Percentiles rank a stretch among this genome's conserved stretches.
Evolutionary conservation across 2,797 vertebrate species (phyloP).

Genomic region (Salmo trutta): DNA sequence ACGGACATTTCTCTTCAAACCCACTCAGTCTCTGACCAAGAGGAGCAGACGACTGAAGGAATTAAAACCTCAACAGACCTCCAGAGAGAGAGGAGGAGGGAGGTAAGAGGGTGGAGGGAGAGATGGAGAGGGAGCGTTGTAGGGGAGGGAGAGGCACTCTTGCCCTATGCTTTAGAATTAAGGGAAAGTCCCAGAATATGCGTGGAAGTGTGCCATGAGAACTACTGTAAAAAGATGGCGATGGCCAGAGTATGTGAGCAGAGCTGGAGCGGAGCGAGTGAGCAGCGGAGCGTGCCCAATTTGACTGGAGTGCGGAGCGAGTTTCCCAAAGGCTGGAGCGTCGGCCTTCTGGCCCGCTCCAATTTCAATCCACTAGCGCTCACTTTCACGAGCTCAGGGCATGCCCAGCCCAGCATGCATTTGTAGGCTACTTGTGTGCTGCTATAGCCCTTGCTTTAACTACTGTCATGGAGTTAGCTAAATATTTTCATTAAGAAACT

Average conservation of each 20-base stretch:
- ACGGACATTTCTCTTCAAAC: conserved; percentile 27
- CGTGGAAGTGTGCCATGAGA: conserved; percentile 60
- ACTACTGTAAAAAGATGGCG: conserved; percentile 35
- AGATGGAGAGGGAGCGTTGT: conserved; percentile 22
- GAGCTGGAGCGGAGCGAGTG: too few species aligned
- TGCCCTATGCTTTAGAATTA: conserved; percentile 25
- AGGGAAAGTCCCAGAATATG: conserved; percentile 42
- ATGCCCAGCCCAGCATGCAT: too few species aligned
- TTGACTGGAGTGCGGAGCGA: too few species aligned
- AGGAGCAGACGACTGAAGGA: conserved; percentile 26
- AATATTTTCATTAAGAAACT: too few species aligned
- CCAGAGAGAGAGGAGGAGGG: conserved; percentile 30
- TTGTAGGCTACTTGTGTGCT: too few species aligned
- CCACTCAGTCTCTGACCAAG: conserved; percentile 4
- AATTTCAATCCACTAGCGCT: too few species aligned
- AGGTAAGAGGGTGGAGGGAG: conserved; percentile 23
- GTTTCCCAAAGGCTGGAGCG: too few species aligned
- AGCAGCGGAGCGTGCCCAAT: too few species aligned
- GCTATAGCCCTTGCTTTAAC: too few species aligned
- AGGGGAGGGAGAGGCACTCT: not conserved
- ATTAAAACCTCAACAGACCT: conserved; percentile 26
- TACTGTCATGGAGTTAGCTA: too few species aligned
- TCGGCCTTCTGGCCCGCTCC: too few species aligned
- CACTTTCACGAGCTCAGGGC: too few species aligned
- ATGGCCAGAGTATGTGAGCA: not conserved